Base-by-base conservation (phyloP, 2,113 vertebrate genomes). In the Acrocephalus kingi region DNA sequence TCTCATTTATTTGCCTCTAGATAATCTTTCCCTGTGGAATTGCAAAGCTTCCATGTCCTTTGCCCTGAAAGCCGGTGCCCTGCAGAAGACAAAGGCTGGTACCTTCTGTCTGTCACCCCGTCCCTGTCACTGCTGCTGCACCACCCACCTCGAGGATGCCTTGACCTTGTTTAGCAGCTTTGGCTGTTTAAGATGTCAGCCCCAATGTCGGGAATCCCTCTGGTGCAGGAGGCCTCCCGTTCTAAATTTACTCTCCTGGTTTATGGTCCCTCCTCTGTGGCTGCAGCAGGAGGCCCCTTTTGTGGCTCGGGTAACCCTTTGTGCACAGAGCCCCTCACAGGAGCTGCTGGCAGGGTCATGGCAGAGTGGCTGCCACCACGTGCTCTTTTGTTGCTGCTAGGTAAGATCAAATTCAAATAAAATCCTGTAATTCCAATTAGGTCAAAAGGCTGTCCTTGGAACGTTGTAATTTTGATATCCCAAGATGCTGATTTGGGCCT, bases 181-280 rank as follows among this genome's bases (percentile, higher is more conserved):
- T 88, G 96, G 43, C 83, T 94, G 45, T 89, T 89, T 64, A 75
- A 93, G 89, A 81, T 89, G 95, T 91, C 80, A 92, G 75, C 61
- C 77, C 55, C 28, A 86, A 75, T 87, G 89, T 76, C 90, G 94
- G 97, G 97, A 96, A 96, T 97, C 69, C 48, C 62, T 94, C 72
- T 85, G 54, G 83, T 21, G 71, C 87, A 83, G 66, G 61, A 95
- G 94, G 90, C 94, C 83, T 93, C 87, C 74, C 0, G 1, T 86
- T 90, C 96, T 97, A 95, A 96, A 96, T 97, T 92, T 96, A 87
- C 80, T 79, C 87, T 94, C 74, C 67, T 75, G 78, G 81, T 96
- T 97, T 92, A 77, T 63, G 81, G 88, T 95, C 78, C 69, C 92
- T 94, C 51, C 82, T 90, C 58, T 94, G 86, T 72, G 85, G 68